Evolutionary conservation across 2,888 invertebrate genomes (phyloP).

Genomic region (Plemyria rubiginata): DNA sequence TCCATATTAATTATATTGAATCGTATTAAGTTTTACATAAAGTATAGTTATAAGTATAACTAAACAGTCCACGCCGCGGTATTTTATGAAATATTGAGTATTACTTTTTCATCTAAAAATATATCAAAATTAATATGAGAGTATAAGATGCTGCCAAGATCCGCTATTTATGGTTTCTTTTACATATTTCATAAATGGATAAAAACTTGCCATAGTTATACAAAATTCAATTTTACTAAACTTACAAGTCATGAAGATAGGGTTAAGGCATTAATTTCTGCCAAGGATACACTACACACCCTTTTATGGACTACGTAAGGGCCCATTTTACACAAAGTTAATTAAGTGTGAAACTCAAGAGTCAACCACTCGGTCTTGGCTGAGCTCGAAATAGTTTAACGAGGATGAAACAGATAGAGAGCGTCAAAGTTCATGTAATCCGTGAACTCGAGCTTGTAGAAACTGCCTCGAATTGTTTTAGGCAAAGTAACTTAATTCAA

Average conservation of each 20-base stretch:
- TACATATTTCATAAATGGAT: too few species aligned
- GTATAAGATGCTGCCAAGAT: too few species aligned
- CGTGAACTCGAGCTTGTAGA: slow-evolving; percentile 3
- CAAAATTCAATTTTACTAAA: background rate
- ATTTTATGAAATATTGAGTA: too few species aligned
- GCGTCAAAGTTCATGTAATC: slow-evolving; percentile 28
- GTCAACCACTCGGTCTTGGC: slow-evolving; percentile 36
- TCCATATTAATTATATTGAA: too few species aligned
- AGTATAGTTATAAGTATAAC: too few species aligned
- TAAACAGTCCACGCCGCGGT: too few species aligned
- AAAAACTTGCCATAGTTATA: background rate
- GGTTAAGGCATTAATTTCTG: slow-evolving; percentile 8
- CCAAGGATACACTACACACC: background rate
- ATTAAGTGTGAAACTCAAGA: slow-evolving; percentile 43
- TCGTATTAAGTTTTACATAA: too few species aligned
- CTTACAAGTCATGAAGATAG: slow-evolving; percentile 3
- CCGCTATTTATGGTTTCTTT: too few species aligned
- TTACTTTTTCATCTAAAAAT: too few species aligned
- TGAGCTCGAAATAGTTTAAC: slow-evolving; percentile 40
- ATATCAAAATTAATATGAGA: too few species aligned
- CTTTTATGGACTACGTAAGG: slow-evolving; percentile 10
- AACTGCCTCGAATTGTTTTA: slow-evolving; percentile 10
- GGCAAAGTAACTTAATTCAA: background rate
- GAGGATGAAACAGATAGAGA: slow-evolving; percentile 28
- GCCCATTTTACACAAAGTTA: slow-evolving; percentile 40